Evolutionary conservation across 2,888 invertebrate species (phyloP).

Genomic region (Atherix ibis): DNA sequence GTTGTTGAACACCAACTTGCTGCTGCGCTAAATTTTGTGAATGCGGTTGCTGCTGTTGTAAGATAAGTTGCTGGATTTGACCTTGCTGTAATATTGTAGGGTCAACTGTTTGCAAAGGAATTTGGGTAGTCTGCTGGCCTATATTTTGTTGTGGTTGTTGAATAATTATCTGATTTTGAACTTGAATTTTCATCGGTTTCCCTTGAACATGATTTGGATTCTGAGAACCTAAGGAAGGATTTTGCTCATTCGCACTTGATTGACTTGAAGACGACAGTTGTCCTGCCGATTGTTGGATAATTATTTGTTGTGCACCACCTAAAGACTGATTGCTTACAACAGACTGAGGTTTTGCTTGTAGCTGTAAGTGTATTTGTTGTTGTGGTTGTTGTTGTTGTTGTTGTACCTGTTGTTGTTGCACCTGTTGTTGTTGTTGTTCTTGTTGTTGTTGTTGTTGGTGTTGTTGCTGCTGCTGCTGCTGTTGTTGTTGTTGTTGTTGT

Average conservation of each 20-base stretch:
- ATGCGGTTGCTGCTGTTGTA: slow-evolving; percentile 28
- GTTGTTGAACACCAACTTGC: slow-evolving; percentile 25
- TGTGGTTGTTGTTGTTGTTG: slow-evolving; percentile 14
- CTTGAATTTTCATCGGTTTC: slow-evolving; percentile 16
- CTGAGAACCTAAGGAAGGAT: background rate
- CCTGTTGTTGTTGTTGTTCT: slow-evolving; percentile 24
- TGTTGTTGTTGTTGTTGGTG: slow-evolving; percentile 22
- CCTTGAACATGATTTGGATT: slow-evolving; percentile 5
- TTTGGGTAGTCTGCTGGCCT: slow-evolving; percentile 38
- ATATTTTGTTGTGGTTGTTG: slow-evolving; percentile 36
- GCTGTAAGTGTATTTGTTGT: slow-evolving; percentile 23
- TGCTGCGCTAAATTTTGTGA: too few relatives aligned
- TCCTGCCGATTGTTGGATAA: slow-evolving; percentile 21
- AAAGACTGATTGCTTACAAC: slow-evolving; percentile 1
- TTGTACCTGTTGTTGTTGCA: slow-evolving; percentile 25
- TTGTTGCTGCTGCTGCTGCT: slow-evolving; percentile 32
- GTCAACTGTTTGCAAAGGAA: slow-evolving; percentile 24
- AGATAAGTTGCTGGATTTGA: background rate
- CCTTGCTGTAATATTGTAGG: slow-evolving; percentile 1
- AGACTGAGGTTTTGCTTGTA: slow-evolving; percentile 12
- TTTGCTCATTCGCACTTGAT: slow-evolving; percentile 8
- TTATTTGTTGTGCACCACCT: slow-evolving; percentile 17
- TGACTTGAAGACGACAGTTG: slow-evolving; percentile 24
- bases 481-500: slow-evolving; percentile 34
- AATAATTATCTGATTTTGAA: slow-evolving; percentile 37